phyloP scores from a whole-genome alignment of 2,888 invertebrate genomes.

The Nineta flava region DNA sequence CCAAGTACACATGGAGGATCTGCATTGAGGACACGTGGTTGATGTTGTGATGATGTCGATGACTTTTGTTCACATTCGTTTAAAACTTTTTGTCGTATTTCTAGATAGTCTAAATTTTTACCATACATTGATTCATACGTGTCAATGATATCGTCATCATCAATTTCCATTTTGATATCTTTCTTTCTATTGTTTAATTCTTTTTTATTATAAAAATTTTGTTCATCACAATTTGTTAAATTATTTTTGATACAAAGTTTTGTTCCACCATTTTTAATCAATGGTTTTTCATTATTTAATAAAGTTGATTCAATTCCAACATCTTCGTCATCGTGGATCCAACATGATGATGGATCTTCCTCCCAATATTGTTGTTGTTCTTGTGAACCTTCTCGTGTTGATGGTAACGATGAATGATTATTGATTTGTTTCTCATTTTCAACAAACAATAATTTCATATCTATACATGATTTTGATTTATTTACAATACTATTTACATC shows the following conservation, averaged over 20 bases:
- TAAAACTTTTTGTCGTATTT: constrained; percentile 20
- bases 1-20: neutral
- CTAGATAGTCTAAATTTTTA: constrained; percentile 24
- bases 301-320: neutral
- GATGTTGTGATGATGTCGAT: constrained; percentile 6
- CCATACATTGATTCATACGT: constrained; percentile 28
- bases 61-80: constrained; percentile 15
- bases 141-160: constrained; percentile 19
- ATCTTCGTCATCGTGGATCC: constrained; percentile 23
- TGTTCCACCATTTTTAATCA: neutral
- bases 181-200: constrained; percentile 6
- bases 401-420: neutral
- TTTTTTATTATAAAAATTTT: neutral
- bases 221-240: neutral
- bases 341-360: constrained; percentile 30
- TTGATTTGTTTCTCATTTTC: constrained; percentile 10
- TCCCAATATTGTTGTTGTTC: constrained; percentile 6
- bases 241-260: neutral
- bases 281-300: constrained; percentile 2
- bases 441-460: constrained; percentile 4
- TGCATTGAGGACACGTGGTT: neutral
- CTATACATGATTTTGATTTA: constrained; percentile 5
- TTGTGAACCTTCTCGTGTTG: neutral
- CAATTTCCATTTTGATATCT: constrained; percentile 2
- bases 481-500: neutral